Evolutionary conservation across 2,113 vertebrate species (phyloP).

Genomic region (human (Homo sapiens)): GRCh38 chr9:75801001-75801500

Average conservation of each 20-base stretch:
- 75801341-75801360: neutral
- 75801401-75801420: neutral
- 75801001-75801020: no score
- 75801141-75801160: slow-evolving; percentile 22
- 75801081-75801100: neutral
- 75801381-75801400: neutral
- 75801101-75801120: neutral
- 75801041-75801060: neutral
- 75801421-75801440: neutral
- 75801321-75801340: neutral
- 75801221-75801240: neutral
- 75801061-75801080: neutral
- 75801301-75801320: neutral
- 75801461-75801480: neutral
- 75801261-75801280: neutral
- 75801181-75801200: neutral
- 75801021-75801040: no score
- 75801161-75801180: neutral
- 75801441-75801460: neutral
- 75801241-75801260: neutral
- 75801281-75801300: neutral
- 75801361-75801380: neutral
- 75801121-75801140: neutral
- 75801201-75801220: neutral
- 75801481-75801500: neutral